Evolutionary conservation across 2,888 invertebrate species (phyloP).

Genomic region (Trissolcus japonicus): DNA sequence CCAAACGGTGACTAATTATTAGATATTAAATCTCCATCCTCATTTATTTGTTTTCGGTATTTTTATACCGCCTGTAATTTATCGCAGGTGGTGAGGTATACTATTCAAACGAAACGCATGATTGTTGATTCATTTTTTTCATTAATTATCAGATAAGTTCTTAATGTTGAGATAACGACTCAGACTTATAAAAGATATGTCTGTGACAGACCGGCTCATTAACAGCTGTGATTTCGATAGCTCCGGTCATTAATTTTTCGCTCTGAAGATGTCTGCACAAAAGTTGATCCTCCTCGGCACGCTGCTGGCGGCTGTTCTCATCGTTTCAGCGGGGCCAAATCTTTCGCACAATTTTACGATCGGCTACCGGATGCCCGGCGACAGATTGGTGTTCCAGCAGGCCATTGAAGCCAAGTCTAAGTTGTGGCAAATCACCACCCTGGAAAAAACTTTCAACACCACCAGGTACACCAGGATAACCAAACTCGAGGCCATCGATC

Average conservation of each 20-base stretch:
- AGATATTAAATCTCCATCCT: too few species aligned
- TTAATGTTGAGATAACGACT: slow-evolving; percentile 18
- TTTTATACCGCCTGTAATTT: too few species aligned
- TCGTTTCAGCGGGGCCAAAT: slow-evolving; percentile 14
- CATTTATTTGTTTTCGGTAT: too few species aligned
- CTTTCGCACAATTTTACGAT: slow-evolving; percentile 65
- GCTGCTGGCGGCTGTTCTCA: not conserved
- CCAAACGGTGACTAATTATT: too few species aligned
- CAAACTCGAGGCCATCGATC: slow-evolving; percentile 74
- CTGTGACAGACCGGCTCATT: not conserved
- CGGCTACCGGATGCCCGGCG: slow-evolving; percentile 63
- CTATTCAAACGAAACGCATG: too few species aligned
- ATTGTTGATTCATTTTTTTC: too few species aligned
- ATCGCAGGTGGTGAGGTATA: too few species aligned
- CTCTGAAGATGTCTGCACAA: slow-evolving; percentile 15
- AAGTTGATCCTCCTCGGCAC: slow-evolving; percentile 9
- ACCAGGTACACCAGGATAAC: slow-evolving; percentile 68
- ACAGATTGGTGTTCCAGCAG: slow-evolving; percentile 58
- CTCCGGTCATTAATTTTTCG: not conserved
- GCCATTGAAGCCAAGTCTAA: slow-evolving; percentile 65
- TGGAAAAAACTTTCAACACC: slow-evolving; percentile 63
- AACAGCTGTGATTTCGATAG: not conserved
- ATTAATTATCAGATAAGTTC: slow-evolving; percentile 22
- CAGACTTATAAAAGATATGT: slow-evolving; percentile 3
- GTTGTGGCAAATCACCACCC: slow-evolving; percentile 63